Evolutionary conservation across 2,797 vertebrate species (phyloP), one percentile per base, ranked within the genome.

Genomic region (Carduelis carduelis): DNA sequence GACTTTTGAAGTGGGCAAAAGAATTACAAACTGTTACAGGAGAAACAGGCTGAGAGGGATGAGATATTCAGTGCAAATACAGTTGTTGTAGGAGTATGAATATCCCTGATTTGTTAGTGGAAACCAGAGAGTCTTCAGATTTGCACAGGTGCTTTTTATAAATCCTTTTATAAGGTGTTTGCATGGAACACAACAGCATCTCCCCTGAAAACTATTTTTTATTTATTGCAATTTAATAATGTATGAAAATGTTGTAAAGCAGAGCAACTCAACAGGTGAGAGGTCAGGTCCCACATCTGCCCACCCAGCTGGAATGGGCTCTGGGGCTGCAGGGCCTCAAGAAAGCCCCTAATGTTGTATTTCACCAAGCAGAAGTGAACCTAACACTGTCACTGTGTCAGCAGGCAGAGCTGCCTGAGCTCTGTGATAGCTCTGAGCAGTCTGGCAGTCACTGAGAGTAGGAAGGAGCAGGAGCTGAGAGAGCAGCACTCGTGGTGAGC

Each of bases 221-320:
- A 55, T 74, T 50, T 53, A 30, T n/a, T 88, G 27, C 35, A 47
- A 52, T 69, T 59, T 26, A 56, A 53, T 63, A 49, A 34, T 32
- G 14, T 49, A 78, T 72, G 23, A 66, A 44, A 79, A 63, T 18
- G 15, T 61, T 11, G 20, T 88, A 44, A 83, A 75, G 32, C 50
- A 69, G 72, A 91, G 55, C 28, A 69, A 5, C 46, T 64, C 34
- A 49, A 2, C 4, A 28, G 59, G 18, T 1, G 12, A 69, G 47
- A 49, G 23, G 10, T 63, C 14, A 28, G 52, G 39, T 57, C 30
- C 26, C 16, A 26, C 16, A 35, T 74, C 18, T 89, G 14, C 46
- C 39, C 0, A 0, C n/a, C 5, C 47, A 27, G 23, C 26, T 1
- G 0, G 60, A 55, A 49, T 5, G n/a, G 34, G 39, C 9, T 41